phyloP scores from a whole-genome alignment of 2,113 vertebrate species.

The sheep (Ovis aries) region ARS-UI_Ramb_v3.0 NC_056057.1:73646001-73646500 shows the following conservation, averaged over 20 bases:
- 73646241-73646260: neutral
- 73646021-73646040: neutral
- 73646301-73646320: neutral
- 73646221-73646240: neutral
- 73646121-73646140: neutral
- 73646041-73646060: neutral
- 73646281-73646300: neutral
- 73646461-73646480: neutral
- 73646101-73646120: neutral
- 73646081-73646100: neutral
- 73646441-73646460: neutral
- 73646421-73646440: neutral
- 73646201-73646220: neutral
- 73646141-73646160: neutral
- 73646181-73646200: neutral
- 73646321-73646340: neutral
- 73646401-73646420: neutral
- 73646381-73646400: neutral
- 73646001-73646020: fast-evolving
- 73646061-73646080: neutral
- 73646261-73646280: neutral
- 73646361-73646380: neutral
- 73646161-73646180: neutral
- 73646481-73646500: neutral
- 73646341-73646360: neutral